Conservation (phyloP, 2,113 vertebrate genomes). For the Hippocampus abdominalis region DNA sequence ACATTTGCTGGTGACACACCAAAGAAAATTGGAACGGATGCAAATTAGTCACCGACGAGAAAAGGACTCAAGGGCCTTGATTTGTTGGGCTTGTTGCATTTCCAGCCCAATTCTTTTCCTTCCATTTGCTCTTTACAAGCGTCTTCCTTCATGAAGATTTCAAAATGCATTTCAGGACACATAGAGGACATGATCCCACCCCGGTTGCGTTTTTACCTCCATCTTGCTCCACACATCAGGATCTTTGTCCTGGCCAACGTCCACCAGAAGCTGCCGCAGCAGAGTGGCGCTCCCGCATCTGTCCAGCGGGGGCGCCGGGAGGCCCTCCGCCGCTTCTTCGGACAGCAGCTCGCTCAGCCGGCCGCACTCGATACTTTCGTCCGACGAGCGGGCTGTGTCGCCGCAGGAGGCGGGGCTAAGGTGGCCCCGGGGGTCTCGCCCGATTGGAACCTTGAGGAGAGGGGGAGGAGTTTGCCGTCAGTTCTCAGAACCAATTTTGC, state of each 20-base stretch:
- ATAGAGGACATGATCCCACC: too few species aligned
- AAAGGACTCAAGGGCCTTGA: too few species aligned
- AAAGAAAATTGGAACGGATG: too few species aligned
- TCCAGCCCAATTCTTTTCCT: too few species aligned
- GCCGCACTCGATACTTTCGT: constrained; percentile 88
- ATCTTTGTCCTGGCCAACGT: constrained; percentile 87
- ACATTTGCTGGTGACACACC: too few species aligned
- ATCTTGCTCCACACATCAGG: constrained; percentile 87
- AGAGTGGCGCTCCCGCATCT: constrained; percentile 37
- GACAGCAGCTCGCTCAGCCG: constrained; percentile 86
- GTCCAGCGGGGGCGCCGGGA: constrained; percentile 22
- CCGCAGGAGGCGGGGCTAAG: constrained; percentile 87
- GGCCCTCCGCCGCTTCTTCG: constrained; percentile 76
- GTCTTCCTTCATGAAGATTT: too few species aligned
- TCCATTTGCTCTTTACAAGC: too few species aligned
- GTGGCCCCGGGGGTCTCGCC: constrained; percentile 57
- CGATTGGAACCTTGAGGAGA: constrained; percentile 66
- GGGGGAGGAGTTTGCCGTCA: neutral
- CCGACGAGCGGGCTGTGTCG: constrained; percentile 83
- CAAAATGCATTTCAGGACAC: too few species aligned
- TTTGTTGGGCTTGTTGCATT: too few species aligned
- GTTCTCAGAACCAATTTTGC: too few species aligned
- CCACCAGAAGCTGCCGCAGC: constrained; percentile 84
- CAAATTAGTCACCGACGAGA: too few species aligned
- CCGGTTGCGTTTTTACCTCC: constrained; percentile 75